Evolutionary conservation across 2,888 invertebrate species (phyloP).

Genomic region (Ochropacha duplaris): DNA sequence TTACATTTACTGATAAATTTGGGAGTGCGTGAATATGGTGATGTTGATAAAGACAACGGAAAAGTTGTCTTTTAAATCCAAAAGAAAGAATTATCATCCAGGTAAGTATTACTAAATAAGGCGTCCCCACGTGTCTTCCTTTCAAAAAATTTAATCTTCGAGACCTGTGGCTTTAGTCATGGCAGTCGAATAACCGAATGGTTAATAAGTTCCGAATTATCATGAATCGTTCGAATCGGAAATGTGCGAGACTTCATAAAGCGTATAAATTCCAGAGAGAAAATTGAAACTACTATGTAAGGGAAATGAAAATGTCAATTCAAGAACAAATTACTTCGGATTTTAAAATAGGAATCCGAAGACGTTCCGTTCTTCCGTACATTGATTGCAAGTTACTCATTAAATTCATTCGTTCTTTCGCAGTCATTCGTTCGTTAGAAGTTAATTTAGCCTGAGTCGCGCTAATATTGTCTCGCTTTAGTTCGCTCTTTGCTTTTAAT

Average conservation of each 20-base stretch:
- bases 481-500: conserved; percentile 20
- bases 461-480: conserved; percentile 22
- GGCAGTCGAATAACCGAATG: neutral
- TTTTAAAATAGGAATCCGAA: conserved; percentile 14
- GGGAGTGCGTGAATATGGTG: no score
- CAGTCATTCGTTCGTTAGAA: conserved; percentile 31
- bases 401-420: conserved; percentile 29
- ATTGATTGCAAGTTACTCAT: conserved; percentile 40
- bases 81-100: no score
- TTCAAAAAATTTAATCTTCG: no score
- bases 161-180: no score
- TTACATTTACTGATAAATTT: no score
- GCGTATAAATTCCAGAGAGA: neutral
- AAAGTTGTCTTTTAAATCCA: no score
- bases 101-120: no score
- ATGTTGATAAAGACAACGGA: neutral
- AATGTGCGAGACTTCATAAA: neutral
- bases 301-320: conserved; percentile 12
- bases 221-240: neutral
- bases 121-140: no score
- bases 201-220: neutral
- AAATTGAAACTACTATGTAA: neutral
- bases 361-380: conserved; percentile 14
- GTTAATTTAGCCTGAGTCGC: conserved; percentile 21
- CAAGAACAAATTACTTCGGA: conserved; percentile 19